phyloP scores from a whole-genome alignment of 2,888 invertebrate species.

The Nyleta sp. region DNA sequence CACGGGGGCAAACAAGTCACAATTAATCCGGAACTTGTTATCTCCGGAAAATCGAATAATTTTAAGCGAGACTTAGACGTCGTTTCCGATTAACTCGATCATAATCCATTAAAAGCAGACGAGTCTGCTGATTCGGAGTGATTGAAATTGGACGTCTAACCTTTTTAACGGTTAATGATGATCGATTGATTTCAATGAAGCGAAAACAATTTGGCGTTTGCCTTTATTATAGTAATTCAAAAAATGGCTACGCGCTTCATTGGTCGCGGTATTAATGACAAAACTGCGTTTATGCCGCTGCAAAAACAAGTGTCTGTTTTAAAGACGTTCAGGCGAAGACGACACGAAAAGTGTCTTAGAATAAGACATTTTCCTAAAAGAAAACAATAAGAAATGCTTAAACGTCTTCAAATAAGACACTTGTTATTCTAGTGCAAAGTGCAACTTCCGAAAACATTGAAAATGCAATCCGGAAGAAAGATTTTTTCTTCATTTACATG shows the following conservation, averaged over 20 bases:
- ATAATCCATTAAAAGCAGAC: conserved; percentile 7
- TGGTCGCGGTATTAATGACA: background rate
- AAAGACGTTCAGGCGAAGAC: no score
- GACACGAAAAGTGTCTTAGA: no score
- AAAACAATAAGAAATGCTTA: no score
- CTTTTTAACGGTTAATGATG: conserved; percentile 34
- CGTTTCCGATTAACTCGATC: conserved; percentile 26
- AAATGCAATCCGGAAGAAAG: no score
- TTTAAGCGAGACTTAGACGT: conserved; percentile 5
- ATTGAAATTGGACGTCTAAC: conserved; percentile 28
- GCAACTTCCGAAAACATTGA: no score
- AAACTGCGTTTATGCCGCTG: no score
- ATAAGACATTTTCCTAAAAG: no score
- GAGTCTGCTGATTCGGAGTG: background rate
- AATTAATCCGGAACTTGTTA: background rate
- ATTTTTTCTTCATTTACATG: no score
- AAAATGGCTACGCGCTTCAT: conserved; percentile 20
- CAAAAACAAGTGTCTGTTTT: no score
- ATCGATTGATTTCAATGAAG: conserved; percentile 29
- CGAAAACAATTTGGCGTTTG: conserved; percentile 21
- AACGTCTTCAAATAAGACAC: no score
- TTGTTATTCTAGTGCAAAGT: no score
- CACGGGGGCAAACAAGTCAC: background rate
- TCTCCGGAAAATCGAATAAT: conserved; percentile 5
- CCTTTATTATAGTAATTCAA: conserved; percentile 11